These are phyloP conservation scores for Apoda limacodes DNA, from an alignment of 2,888 invertebrate genomes.

Conservation along the genomic window DNA sequence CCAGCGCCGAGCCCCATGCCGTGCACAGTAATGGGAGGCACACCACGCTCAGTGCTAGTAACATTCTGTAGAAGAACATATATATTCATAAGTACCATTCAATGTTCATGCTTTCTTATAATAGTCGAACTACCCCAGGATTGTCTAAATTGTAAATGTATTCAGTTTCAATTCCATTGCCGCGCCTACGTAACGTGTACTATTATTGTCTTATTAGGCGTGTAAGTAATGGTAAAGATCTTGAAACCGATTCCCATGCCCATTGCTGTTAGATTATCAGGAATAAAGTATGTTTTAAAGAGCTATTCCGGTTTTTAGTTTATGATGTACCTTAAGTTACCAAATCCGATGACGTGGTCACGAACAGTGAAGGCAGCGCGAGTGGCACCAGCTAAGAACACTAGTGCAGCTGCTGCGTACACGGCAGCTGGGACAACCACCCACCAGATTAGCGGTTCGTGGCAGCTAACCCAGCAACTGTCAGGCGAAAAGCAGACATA, in stretches of 20 bases:
- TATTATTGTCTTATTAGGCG: too few relatives aligned
- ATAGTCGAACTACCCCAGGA: too few relatives aligned
- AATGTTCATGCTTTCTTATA: too few relatives aligned
- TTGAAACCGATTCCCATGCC: too few relatives aligned
- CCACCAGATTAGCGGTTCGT: slow-evolving; percentile 96
- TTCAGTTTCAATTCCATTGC: too few relatives aligned
- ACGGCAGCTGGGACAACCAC: slow-evolving; percentile 90
- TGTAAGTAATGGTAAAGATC: too few relatives aligned
- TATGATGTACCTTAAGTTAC: slow-evolving; percentile 78
- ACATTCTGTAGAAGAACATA: slow-evolving; percentile 65
- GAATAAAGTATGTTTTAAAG: too few relatives aligned
- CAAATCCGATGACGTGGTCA: slow-evolving; percentile 90
- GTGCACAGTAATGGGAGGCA: slow-evolving; percentile 86
- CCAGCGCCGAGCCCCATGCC: slow-evolving; percentile 79
- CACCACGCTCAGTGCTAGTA: slow-evolving; percentile 89
- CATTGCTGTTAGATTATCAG: too few relatives aligned
- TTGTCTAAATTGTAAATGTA: too few relatives aligned
- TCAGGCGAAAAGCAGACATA: background rate
- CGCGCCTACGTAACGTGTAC: too few relatives aligned
- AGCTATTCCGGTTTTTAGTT: background rate
- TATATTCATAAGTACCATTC: too few relatives aligned
- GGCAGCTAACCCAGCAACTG: slow-evolving; percentile 95
- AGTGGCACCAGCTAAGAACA: slow-evolving; percentile 86
- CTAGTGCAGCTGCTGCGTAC: slow-evolving; percentile 81
- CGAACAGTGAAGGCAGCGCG: slow-evolving; percentile 91